A percentile compares a stretch with the other conserved stretches of the same genome.
Evolutionary conservation across 2,797 vertebrate species (phyloP).

Genomic region (Rachycentron canadum): DNA sequence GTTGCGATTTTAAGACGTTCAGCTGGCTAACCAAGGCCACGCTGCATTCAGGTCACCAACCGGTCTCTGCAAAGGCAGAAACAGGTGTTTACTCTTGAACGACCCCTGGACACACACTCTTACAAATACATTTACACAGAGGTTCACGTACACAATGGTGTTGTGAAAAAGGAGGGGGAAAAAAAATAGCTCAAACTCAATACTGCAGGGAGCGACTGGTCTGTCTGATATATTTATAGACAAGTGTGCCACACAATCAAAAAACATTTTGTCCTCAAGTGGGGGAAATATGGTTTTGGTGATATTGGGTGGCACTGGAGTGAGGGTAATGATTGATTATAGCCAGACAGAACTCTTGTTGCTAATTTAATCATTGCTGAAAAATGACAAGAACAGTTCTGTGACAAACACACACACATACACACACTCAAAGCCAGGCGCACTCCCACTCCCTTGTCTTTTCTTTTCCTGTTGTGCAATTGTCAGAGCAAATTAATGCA

Average conservation of each 20-base stretch:
- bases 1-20: background rate
- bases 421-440: slow-evolving; percentile 43
- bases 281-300: slow-evolving; percentile 84
- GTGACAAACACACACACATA: slow-evolving; percentile 49
- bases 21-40: slow-evolving; percentile 1
- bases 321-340: slow-evolving; percentile 89
- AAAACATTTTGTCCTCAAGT: slow-evolving; percentile 84
- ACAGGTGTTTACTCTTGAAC: slow-evolving; percentile 73
- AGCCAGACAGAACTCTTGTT: slow-evolving; percentile 83
- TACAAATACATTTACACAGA: slow-evolving; percentile 21
- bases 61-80: slow-evolving; percentile 61
- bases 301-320: slow-evolving; percentile 77
- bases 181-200: slow-evolving; percentile 76
- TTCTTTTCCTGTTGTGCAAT: slow-evolving; percentile 79
- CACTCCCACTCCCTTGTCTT: slow-evolving; percentile 73
- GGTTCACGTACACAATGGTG: slow-evolving; percentile 43
- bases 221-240: slow-evolving; percentile 86
- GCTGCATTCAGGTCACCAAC: slow-evolving; percentile 58
- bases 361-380: slow-evolving; percentile 85
- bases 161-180: slow-evolving; percentile 44
- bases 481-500: slow-evolving; percentile 85
- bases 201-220: slow-evolving; percentile 69
- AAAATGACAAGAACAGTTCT: slow-evolving; percentile 78
- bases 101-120: slow-evolving; percentile 35
- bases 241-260: slow-evolving; percentile 83